phyloP scores from a whole-genome alignment of 2,888 invertebrate genomes.

The Trachelus iudaicus region DNA sequence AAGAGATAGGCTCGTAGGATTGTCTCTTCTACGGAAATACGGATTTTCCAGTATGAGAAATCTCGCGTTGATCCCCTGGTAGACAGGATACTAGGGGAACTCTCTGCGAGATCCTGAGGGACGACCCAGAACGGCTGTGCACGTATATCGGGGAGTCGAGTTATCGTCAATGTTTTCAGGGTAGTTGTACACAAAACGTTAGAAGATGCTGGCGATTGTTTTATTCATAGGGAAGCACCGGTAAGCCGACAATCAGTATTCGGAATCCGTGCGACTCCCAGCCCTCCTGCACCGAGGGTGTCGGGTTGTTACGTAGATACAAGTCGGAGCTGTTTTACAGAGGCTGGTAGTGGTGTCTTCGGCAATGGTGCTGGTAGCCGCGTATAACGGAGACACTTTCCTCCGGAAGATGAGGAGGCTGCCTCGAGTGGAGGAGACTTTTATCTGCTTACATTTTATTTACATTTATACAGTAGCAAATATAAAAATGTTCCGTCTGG shows the following conservation, averaged over 20 bases:
- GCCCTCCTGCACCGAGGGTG: constrained; percentile 12
- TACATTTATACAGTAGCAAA: constrained; percentile 39
- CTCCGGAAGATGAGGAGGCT: background rate
- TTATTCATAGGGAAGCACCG: constrained; percentile 45
- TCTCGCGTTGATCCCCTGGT: background rate
- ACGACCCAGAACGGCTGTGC: background rate
- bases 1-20: background rate
- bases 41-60: background rate
- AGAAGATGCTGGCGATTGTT: constrained; percentile 34
- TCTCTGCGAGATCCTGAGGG: background rate
- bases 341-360: background rate
- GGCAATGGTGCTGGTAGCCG: background rate
- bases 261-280: constrained; percentile 33
- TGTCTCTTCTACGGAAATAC: background rate
- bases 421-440: constrained; percentile 15
- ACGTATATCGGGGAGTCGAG: background rate
- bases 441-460: constrained; percentile 39
- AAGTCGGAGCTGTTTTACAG: background rate
- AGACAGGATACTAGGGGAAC: background rate
- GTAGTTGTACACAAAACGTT: constrained; percentile 11
- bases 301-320: background rate
- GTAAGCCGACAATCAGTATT: constrained; percentile 49
- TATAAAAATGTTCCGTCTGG: constrained; percentile 34
- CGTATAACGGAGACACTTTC: background rate
- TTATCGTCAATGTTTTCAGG: background rate